A percentile compares a stretch with the other conserved stretches of the same genome.
Evolutionary conservation across 1,140 invertebrate species (phyloP).

Genomic region (Meloidogyne chitwoodi): DNA sequence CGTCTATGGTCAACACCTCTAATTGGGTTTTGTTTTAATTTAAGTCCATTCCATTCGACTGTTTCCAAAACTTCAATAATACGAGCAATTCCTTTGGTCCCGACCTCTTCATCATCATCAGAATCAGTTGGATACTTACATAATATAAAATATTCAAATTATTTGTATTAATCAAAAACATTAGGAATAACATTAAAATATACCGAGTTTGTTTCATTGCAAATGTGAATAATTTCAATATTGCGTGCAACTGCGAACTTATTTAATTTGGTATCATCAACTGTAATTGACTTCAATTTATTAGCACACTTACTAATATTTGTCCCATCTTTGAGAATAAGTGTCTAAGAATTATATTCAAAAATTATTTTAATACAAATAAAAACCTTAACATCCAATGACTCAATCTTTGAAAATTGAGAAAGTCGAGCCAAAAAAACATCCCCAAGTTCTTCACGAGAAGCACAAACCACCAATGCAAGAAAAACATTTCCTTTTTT

Average conservation of each 20-base stretch:
- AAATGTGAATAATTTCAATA: constrained; percentile 13
- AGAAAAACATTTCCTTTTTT: not conserved
- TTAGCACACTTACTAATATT: not conserved
- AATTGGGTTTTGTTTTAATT: constrained; percentile 11
- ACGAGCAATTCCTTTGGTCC: not conserved
- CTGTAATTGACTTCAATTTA: not conserved
- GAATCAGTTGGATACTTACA: not conserved
- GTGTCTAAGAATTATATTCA: constrained; percentile 5
- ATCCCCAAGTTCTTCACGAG: not conserved
- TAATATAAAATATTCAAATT: too few species aligned
- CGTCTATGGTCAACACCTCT: not conserved
- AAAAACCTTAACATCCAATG: constrained; percentile 13
- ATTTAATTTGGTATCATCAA: not conserved
- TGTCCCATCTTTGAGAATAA: not conserved
- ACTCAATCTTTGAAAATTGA: not conserved
- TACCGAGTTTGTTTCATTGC: not conserved
- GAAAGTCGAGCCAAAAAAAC: constrained; percentile 3
- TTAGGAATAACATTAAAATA: not conserved
- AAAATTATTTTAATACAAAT: not conserved
- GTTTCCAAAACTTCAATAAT: constrained; percentile 13
- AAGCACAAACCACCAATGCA: constrained; percentile 7
- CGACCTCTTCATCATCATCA: constrained; percentile 6
- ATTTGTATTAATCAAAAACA: too few species aligned
- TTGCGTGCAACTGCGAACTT: not conserved
- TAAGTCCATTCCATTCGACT: not conserved